phyloP scores from a whole-genome alignment of 1,140 invertebrate species.

The Platorchestia sp. region DNA sequence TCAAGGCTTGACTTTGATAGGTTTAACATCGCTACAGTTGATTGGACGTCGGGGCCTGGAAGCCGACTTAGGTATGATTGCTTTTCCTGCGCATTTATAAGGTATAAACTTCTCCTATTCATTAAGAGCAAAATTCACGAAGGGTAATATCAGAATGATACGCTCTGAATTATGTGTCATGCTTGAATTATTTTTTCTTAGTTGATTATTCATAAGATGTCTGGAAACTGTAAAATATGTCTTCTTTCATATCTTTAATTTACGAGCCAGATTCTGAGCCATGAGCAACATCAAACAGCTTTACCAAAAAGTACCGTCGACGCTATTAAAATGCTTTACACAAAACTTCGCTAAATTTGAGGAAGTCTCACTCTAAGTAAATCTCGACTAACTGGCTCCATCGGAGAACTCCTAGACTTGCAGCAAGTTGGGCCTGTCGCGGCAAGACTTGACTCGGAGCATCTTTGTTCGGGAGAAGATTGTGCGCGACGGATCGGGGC shows the following conservation, averaged over 20 bases:
- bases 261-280: not conserved
- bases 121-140: not conserved
- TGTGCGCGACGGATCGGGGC: not conserved
- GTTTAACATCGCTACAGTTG: not conserved
- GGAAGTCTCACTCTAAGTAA: slow-evolving; percentile 2
- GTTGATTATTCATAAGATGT: not conserved
- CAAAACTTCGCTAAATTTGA: not conserved
- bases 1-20: not conserved
- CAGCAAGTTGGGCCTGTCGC: not conserved
- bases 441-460: not conserved
- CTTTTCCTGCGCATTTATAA: not conserved
- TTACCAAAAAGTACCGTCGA: not conserved
- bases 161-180: not conserved
- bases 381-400: slow-evolving; percentile 42
- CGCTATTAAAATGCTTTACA: not conserved
- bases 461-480: not conserved
- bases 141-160: not conserved
- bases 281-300: not conserved
- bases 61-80: not conserved
- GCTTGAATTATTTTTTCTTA: not conserved
- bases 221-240: not conserved
- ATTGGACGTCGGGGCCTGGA: not conserved
- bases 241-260: not conserved
- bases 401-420: not conserved
- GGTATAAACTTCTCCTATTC: not conserved